Evolutionary conservation across 1,140 invertebrate genomes (phyloP).

Genomic region (Temnothorax nylanderi): DNA sequence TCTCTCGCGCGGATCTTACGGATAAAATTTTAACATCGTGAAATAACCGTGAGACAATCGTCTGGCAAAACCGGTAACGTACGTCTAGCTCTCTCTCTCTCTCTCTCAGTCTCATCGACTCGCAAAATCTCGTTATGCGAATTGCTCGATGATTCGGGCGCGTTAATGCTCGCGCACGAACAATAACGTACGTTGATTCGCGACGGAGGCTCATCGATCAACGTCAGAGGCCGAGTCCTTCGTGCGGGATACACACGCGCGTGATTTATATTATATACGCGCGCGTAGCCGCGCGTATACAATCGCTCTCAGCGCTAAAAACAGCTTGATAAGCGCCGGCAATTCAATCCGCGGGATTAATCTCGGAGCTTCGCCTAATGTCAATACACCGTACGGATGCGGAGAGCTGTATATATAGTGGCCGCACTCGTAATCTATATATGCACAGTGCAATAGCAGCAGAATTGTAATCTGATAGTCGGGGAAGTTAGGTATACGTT

Average conservation of each 20-base stretch:
- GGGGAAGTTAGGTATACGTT: neutral
- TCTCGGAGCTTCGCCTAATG: neutral
- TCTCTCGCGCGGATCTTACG: neutral
- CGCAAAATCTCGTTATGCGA: conserved; percentile 63
- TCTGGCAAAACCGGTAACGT: neutral
- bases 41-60: neutral
- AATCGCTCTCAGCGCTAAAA: conserved; percentile 1
- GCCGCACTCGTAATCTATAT: neutral
- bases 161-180: conserved; percentile 60
- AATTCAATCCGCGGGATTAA: conserved; percentile 31
- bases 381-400: neutral
- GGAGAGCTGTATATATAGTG: neutral
- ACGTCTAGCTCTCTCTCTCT: neutral
- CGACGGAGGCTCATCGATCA: conserved; percentile 63
- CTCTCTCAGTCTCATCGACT: neutral
- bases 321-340: conserved; percentile 15
- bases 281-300: neutral
- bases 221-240: conserved; percentile 54
- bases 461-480: conserved; percentile 9
- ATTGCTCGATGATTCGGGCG: conserved; percentile 59
- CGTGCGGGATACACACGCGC: conserved; percentile 15
- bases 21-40: neutral
- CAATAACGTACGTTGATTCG: conserved; percentile 30
- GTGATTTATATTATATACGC: conserved; percentile 58
- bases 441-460: neutral